Evolutionary conservation across 2,888 invertebrate genomes (phyloP).

Genomic region (Pimpla rufipes): DNA sequence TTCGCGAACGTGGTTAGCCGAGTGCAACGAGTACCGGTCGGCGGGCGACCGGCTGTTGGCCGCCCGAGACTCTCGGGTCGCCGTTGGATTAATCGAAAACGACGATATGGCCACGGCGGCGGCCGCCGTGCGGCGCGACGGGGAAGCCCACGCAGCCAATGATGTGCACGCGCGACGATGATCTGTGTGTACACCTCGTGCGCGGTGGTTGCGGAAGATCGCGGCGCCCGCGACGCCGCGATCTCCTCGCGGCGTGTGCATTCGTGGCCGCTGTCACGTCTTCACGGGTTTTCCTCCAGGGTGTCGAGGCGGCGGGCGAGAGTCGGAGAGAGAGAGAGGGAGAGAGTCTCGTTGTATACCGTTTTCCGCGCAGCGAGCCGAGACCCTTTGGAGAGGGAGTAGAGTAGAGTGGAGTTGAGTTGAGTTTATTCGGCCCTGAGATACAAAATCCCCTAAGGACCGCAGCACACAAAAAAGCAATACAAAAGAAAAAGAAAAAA

Average conservation of each 20-base stretch:
- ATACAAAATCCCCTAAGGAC: too few relatives aligned
- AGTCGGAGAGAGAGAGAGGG: conserved; percentile 5
- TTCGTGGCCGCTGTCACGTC: conserved; percentile 41
- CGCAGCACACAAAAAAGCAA: too few relatives aligned
- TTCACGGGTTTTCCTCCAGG: conserved; percentile 15
- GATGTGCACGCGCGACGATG: conserved; percentile 15
- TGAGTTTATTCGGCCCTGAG: too few relatives aligned
- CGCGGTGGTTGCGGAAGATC: conserved; percentile 38
- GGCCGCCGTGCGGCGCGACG: conserved; percentile 40
- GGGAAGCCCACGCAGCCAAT: conserved; percentile 16
- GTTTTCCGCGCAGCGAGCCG: conserved; percentile 50
- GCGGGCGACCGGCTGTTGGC: conserved; percentile 58
- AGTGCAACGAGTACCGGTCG: conserved; percentile 40
- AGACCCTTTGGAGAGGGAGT: neutral
- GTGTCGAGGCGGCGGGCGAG: neutral
- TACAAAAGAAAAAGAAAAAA: too few relatives aligned
- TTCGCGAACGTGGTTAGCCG: neutral
- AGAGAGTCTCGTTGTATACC: neutral
- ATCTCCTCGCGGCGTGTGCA: conserved; percentile 2
- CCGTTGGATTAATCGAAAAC: conserved; percentile 29
- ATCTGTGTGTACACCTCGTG: conserved; percentile 39
- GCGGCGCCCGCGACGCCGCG: neutral
- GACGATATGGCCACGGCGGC: conserved; percentile 40
- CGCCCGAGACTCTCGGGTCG: conserved; percentile 20
- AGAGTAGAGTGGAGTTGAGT: too few relatives aligned